A percentile compares a stretch with the other conserved stretches of the same genome.
Evolutionary conservation across 1,140 invertebrate species (phyloP).

Genomic region (Macrobrachium rosenbergii): DNA sequence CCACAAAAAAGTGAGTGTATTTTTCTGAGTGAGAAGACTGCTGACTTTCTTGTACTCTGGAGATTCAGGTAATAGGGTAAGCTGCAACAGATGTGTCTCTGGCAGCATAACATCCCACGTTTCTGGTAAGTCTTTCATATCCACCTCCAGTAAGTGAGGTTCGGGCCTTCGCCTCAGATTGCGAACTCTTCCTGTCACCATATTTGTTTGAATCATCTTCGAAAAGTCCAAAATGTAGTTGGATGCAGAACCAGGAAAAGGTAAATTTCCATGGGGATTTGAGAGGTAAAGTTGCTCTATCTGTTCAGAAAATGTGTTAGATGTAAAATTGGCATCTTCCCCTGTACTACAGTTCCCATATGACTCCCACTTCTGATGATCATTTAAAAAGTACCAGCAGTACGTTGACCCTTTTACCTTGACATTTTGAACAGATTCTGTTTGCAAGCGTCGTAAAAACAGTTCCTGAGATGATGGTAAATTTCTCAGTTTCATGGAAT

Average conservation of each 20-base stretch:
- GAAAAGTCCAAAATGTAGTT: too few species aligned
- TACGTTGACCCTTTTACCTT: conserved; percentile 15
- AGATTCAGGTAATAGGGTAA: background rate
- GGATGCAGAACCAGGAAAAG: too few species aligned
- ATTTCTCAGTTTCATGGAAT: conserved; percentile 24
- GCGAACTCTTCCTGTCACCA: background rate
- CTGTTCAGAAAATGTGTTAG: conserved; percentile 12
- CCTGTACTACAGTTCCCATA: conserved; percentile 28
- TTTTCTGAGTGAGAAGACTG: background rate
- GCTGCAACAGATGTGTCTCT: background rate
- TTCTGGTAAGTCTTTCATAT: background rate
- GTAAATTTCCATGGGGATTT: background rate
- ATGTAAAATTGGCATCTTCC: background rate
- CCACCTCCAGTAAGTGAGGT: background rate
- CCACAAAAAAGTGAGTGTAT: background rate
- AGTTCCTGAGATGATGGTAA: conserved; percentile 8
- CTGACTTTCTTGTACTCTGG: background rate
- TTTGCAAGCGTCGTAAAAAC: conserved; percentile 32
- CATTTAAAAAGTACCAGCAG: conserved; percentile 39
- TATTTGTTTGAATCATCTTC: background rate
- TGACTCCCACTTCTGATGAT: conserved; percentile 33
- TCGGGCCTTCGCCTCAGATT: background rate
- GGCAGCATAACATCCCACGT: conserved; percentile 21
- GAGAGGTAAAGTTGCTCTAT: background rate
- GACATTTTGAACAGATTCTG: conserved; percentile 5